Evolutionary conservation across 92 coral and sea anemone genomes (phyloP).

Genomic region (Parazoanthus atlanticus): DNA sequence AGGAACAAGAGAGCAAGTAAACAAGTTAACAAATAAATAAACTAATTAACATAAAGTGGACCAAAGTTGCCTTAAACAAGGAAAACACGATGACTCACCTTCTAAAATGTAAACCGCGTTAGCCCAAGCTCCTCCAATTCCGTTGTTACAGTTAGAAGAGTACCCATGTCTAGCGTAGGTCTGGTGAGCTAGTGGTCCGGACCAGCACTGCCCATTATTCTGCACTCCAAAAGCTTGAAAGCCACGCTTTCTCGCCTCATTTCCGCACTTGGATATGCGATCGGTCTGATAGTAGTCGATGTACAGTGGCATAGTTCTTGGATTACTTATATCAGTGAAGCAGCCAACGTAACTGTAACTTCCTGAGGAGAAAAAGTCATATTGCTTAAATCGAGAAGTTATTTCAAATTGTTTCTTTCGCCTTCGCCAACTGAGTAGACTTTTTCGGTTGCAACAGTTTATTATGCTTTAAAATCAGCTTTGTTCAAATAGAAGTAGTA

Average conservation of each 20-base stretch:
- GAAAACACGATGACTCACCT: not conserved
- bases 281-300: not conserved
- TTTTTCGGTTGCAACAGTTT: too few relatives aligned
- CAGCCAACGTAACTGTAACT: not conserved
- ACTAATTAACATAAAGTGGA: too few relatives aligned
- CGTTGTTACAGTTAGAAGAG: conserved; percentile 11
- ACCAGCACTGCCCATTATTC: not conserved
- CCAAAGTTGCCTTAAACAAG: too few relatives aligned
- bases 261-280: not conserved
- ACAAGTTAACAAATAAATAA: too few relatives aligned
- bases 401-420: too few relatives aligned
- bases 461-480: too few relatives aligned
- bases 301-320: not conserved
- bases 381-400: too few relatives aligned
- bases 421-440: too few relatives aligned
- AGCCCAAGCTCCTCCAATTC: conserved; percentile 8
- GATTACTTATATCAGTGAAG: not conserved
- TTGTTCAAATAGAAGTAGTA: too few relatives aligned
- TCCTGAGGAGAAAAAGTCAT: not conserved
- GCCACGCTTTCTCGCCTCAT: not conserved
- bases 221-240: conserved; percentile 2
- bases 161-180: not conserved
- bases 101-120: conserved; percentile 11
- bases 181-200: conserved; percentile 25
- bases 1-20: too few relatives aligned